Evolutionary conservation across 2,888 invertebrate genomes (phyloP).

Genomic region (Adelphocoris suturalis): DNA sequence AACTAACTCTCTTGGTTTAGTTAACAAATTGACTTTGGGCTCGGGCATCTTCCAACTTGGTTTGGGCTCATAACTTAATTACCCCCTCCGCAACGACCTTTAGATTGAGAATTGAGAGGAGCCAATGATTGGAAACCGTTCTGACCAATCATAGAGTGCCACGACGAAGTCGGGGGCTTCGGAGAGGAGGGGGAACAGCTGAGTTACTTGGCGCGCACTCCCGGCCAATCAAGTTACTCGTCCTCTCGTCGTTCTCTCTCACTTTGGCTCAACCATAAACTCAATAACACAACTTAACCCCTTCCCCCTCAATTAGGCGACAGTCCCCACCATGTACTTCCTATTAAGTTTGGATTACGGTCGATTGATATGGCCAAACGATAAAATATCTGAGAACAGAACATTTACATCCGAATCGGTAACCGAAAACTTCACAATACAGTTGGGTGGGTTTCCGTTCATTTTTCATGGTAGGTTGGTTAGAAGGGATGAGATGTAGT

Average conservation of each 20-base stretch:
- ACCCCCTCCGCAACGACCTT: constrained; percentile 1
- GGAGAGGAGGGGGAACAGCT: not conserved
- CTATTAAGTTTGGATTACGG: not conserved
- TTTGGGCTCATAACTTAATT: constrained; percentile 27
- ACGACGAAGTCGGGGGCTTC: not conserved
- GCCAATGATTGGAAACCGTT: constrained; percentile 65
- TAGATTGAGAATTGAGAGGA: constrained; percentile 5
- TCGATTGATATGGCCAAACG: not conserved
- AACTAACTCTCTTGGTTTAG: not conserved
- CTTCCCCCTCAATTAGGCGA: constrained; percentile 17
- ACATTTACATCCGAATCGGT: no score
- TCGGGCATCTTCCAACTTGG: constrained; percentile 14
- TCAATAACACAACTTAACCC: constrained; percentile 53
- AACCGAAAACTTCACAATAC: no score
- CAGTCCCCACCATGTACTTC: not conserved
- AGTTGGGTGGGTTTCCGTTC: no score
- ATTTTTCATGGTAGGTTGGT: no score
- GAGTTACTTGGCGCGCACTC: constrained; percentile 57
- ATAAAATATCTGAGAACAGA: not conserved
- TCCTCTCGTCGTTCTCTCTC: not conserved
- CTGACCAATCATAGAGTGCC: constrained; percentile 61
- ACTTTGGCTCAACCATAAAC: constrained; percentile 43
- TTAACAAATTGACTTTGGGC: constrained; percentile 48
- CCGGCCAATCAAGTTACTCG: constrained; percentile 53
- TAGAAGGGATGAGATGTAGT: no score